A percentile compares a stretch with the other conserved stretches of the same genome.
phyloP scores from a whole-genome alignment of 2,797 vertebrate genomes.

The Acanthornis magna region DNA sequence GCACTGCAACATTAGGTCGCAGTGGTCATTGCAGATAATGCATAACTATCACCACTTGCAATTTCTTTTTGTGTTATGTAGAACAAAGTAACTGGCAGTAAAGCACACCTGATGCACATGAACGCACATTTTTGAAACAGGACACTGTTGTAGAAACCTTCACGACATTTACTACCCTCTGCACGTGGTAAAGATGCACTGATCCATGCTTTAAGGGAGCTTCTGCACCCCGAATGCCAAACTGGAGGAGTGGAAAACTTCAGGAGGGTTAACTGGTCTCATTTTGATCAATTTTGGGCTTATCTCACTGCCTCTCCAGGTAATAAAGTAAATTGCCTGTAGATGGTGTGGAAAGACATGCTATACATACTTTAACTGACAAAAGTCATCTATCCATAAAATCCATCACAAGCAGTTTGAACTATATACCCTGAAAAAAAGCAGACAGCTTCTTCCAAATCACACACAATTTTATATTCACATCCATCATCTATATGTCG shows the following conservation, averaged over 20 bases:
- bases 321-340: slow-evolving; percentile 2
- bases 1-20: background rate
- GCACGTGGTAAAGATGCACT: background rate
- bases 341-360: slow-evolving; percentile 2
- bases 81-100: background rate
- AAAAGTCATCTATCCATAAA: background rate
- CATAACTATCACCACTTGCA: background rate
- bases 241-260: background rate
- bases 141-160: background rate
- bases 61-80: background rate
- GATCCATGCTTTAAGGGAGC: background rate
- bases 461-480: background rate
- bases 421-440: background rate
- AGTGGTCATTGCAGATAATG: background rate
- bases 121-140: background rate
- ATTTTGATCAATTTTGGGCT: background rate
- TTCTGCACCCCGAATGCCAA: background rate
- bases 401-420: background rate
- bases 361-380: background rate
- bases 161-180: background rate
- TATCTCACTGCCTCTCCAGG: background rate
- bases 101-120: background rate
- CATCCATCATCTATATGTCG: background rate
- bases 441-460: background rate
- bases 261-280: background rate